phyloP scores from a whole-genome alignment of 1,140 invertebrate genomes.

The Brachionus asplanchnoidis region DNA sequence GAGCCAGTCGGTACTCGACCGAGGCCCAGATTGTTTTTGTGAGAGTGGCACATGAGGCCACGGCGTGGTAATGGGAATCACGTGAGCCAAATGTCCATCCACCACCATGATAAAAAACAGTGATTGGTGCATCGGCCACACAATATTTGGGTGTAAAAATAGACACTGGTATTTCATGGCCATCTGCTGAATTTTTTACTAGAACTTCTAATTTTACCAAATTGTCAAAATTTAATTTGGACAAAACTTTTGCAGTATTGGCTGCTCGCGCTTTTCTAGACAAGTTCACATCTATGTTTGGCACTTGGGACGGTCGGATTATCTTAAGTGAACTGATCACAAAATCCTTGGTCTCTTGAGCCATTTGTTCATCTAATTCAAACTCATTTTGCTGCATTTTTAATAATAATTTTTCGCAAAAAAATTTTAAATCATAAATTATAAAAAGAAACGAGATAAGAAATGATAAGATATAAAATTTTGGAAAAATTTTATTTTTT shows the following conservation, averaged over 20 bases:
- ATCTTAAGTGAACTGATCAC: not conserved
- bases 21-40: constrained; percentile 11
- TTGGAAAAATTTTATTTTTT: not conserved
- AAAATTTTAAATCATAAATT: not conserved
- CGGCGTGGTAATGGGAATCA: not conserved
- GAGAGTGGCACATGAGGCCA: not conserved
- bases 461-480: not conserved
- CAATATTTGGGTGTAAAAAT: not conserved
- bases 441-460: not conserved
- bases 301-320: not conserved
- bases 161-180: constrained; percentile 3
- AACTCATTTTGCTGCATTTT: constrained; percentile 1
- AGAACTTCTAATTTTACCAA: not conserved
- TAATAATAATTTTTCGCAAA: not conserved
- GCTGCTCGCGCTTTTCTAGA: not conserved
- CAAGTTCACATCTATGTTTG: not conserved
- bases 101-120: constrained; percentile 41
- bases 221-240: constrained; percentile 6
- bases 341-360: not conserved
- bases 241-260: not conserved
- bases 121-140: not conserved
- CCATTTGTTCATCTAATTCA: constrained; percentile 31
- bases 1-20: constrained; percentile 36
- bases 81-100: constrained; percentile 29
- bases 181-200: not conserved